Base-by-base conservation (phyloP, 2,888 invertebrate genomes). In the Bombylius major region DNA sequence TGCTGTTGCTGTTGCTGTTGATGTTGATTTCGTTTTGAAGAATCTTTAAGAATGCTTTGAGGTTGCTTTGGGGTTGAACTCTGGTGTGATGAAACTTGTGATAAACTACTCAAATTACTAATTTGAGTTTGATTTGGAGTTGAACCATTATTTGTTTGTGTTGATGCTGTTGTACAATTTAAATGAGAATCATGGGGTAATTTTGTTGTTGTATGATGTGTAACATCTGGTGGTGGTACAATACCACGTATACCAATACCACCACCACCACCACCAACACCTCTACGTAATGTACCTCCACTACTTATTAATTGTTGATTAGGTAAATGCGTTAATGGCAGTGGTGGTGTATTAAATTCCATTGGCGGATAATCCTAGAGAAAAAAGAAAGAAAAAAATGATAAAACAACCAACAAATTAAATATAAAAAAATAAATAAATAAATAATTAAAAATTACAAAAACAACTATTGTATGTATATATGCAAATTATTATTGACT, bases 21-120 rank as follows among this genome's bases (percentile, higher is more conserved):
- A 66, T 79, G 80, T 76, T 80, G 80, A 65, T 80, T 78, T 66
- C 78, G 80, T 44, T 81, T 74, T 56, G 81, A 81, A 5, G 82
- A 80, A 69, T 82, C 82, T 65, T 82, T 82, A 7, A 82, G 74
- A 60, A 82, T 82, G 36, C 81, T 79, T 62, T 81, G 82, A 0
- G 82, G 82, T 59, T 81, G 80, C 65, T 80, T 81, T 23, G 70
- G 67, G 60, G 69, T 63, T 44, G 69, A 67, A 47, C 66, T 63
- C 51, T 59, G 62, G 56, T 52, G 66, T 54, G 60, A 59, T 51
- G 62, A 61, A 36, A 62, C 60, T 54, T 64, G 64, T 51, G 64
- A 63, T 55, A 62, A 60, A 58, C 59, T 63, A 55, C 62, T 65
- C 59, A 61, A 59, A 61, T 62, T 62, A 56, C 59, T 61, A 53